A percentile compares a stretch with the other conserved stretches of the same genome.
Conservation (phyloP, 35 echinoderm and acorn worm species). For the Amphiura filiformis region DNA sequence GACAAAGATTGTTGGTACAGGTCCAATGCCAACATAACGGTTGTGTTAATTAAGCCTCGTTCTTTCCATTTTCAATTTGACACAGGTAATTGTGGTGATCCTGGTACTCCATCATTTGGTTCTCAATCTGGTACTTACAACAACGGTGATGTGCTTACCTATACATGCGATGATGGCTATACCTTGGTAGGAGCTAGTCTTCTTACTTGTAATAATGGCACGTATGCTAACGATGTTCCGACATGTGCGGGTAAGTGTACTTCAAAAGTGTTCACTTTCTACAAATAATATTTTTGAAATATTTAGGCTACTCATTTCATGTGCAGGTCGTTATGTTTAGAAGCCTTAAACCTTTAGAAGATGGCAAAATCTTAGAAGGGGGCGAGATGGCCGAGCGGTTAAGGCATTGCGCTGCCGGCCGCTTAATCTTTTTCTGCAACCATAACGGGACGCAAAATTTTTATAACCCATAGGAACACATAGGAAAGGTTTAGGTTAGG, state of each 20-base stretch:
- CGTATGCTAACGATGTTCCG: constrained; percentile 3
- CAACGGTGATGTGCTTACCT: constrained; percentile 35
- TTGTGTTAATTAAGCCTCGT: neutral
- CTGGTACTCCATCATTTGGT: constrained; percentile 24
- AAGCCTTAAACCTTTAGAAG: too few species aligned
- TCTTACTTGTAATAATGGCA: constrained; percentile 32
- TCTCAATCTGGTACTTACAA: constrained; percentile 7
- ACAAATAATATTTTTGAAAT: neutral
- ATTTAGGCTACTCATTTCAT: neutral
- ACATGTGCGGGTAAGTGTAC: constrained; percentile 28
- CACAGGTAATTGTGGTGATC: constrained; percentile 55
- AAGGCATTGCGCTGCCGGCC: too few species aligned
- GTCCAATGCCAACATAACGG: neutral
- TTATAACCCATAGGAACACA: too few species aligned
- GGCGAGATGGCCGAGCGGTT: too few species aligned
- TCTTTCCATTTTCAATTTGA: neutral
- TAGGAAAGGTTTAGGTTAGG: too few species aligned
- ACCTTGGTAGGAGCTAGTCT: constrained; percentile 32
- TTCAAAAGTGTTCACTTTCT: neutral
- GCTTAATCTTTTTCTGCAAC: too few species aligned
- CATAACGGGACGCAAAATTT: too few species aligned
- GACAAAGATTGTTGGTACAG: neutral
- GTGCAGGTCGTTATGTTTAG: too few species aligned
- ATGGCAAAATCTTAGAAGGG: too few species aligned
- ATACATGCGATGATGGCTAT: constrained; percentile 24